These are phyloP conservation scores for Hafferia zeledoni DNA, from an alignment of 2,797 vertebrate genomes.

Conservation along the genomic window DNA sequence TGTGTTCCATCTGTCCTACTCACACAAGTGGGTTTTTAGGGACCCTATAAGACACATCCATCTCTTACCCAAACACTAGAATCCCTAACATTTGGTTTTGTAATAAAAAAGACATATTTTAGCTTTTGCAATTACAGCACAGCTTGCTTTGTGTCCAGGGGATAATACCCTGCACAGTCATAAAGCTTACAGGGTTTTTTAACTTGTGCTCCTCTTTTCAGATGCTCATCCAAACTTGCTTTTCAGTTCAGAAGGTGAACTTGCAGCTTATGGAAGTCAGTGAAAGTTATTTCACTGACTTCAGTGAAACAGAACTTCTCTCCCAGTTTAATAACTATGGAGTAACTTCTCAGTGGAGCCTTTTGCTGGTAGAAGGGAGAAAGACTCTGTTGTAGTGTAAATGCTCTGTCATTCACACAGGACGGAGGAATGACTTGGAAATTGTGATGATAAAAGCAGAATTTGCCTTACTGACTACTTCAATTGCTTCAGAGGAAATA, in stretches of 20 bases:
- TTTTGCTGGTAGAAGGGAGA: background rate
- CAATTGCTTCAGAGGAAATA: background rate
- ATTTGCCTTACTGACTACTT: conserved; percentile 7
- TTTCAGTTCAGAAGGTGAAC: conserved; percentile 8
- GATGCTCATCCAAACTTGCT: background rate
- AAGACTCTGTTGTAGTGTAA: background rate
- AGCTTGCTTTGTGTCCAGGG: background rate
- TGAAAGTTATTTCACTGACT: background rate
- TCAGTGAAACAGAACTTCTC: background rate
- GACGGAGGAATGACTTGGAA: background rate
- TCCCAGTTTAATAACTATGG: background rate
- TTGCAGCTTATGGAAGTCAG: background rate
- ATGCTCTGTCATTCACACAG: background rate
- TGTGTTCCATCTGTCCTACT: conserved; percentile 40
- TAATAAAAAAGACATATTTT: conserved; percentile 29
- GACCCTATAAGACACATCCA: background rate
- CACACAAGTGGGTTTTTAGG: background rate
- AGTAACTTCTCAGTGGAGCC: background rate
- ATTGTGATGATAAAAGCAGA: conserved; percentile 15
- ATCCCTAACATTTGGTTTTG: background rate
- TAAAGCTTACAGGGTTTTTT: background rate
- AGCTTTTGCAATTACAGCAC: conserved; percentile 30
- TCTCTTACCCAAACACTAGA: conserved; percentile 20
- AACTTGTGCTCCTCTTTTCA: background rate
- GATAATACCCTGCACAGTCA: background rate